These are phyloP conservation scores for Chrysochloris asiatica DNA, from an alignment of 2,113 vertebrate species.

Conservation along the genomic window DNA sequence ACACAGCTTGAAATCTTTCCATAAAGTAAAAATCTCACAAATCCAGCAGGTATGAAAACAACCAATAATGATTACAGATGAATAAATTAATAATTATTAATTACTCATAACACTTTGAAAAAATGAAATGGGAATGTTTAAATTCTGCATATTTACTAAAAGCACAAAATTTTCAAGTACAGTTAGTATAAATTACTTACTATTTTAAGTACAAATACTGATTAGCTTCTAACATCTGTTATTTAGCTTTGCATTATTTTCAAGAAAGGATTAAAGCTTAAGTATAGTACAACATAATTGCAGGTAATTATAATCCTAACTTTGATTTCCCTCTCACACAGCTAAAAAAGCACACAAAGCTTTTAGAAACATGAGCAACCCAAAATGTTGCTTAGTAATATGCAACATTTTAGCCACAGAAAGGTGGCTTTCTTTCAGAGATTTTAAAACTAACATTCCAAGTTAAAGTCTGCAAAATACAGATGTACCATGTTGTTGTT, in stretches of 20 bases:
- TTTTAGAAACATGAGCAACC: not conserved
- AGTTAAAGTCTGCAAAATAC: not conserved
- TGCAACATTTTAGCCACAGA: not conserved
- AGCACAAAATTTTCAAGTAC: not conserved
- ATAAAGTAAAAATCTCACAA: constrained; percentile 43
- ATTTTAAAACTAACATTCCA: not conserved
- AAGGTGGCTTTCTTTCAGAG: not conserved
- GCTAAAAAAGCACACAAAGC: not conserved
- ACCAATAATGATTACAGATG: not conserved
- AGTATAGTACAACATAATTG: not conserved
- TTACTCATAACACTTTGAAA: not conserved
- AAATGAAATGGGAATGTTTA: not conserved
- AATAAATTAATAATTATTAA: not conserved
- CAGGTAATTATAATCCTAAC: not conserved
- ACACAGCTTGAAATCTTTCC: constrained; percentile 21
- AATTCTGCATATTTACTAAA: not conserved
- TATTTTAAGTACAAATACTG: not conserved
- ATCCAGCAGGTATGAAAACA: constrained; percentile 35
- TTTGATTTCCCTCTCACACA: not conserved
- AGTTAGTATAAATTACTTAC: not conserved
- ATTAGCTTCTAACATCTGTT: not conserved
- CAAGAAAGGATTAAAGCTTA: not conserved
- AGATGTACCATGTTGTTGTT: not conserved
- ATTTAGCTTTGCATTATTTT: not conserved
- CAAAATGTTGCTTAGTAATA: not conserved